phyloP scores from a whole-genome alignment of 1,140 invertebrate species.

The Ctenoplectra terminalis region DNA sequence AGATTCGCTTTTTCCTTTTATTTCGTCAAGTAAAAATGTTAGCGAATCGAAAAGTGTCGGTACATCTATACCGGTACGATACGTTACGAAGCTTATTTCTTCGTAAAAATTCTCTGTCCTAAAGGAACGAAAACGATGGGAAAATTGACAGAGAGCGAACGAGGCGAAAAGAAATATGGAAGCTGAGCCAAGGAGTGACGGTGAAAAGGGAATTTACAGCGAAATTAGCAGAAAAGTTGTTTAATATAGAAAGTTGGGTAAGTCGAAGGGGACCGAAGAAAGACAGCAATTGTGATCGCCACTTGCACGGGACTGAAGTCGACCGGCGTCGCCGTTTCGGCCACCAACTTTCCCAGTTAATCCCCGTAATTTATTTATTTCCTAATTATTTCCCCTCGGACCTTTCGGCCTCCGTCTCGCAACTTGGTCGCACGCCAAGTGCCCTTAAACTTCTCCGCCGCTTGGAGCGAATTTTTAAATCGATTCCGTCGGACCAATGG shows the following conservation, averaged over 20 bases:
- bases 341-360: constrained; percentile 68
- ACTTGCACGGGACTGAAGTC: constrained; percentile 34
- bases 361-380: constrained; percentile 76
- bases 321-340: constrained; percentile 25
- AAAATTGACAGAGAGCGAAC: neutral
- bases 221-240: constrained; percentile 75
- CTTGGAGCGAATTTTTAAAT: constrained; percentile 28
- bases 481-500: constrained; percentile 24
- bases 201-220: constrained; percentile 32
- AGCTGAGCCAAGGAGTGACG: neutral
- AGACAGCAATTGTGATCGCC: constrained; percentile 68
- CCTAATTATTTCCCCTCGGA: constrained; percentile 64
- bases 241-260: constrained; percentile 75
- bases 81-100: no score
- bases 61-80: no score
- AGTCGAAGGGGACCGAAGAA: constrained; percentile 49
- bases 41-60: no score
- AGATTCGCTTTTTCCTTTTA: neutral
- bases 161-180: neutral
- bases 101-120: no score
- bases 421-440: constrained; percentile 2
- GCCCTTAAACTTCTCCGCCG: constrained; percentile 1
- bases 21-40: neutral
- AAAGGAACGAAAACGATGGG: neutral
- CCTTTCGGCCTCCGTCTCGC: neutral